Base-by-base conservation (phyloP, 1,140 invertebrate species). In the Polypedilum pembai region DNA sequence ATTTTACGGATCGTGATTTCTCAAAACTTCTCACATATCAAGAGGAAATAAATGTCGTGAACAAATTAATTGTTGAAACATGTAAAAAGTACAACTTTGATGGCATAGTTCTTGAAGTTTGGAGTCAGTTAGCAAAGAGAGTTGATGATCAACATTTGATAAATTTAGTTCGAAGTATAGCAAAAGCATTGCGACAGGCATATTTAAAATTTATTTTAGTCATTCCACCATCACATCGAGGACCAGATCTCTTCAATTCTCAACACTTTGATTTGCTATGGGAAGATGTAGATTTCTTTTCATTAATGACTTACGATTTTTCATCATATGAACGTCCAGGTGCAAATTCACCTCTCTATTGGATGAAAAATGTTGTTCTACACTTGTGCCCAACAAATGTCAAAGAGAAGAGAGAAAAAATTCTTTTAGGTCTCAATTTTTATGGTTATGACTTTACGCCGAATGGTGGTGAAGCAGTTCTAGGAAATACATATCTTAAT, bases 271-370 rank as follows among this genome's bases (percentile, higher is more conserved):
- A 92, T 78, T 85, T 86, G 65, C 85, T 98, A 12, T 88, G 89
- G 77, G 86, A 90, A 40, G 84, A 90, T 82, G 86, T 98, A 1
- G 90, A 91, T 79, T 90, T 88, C 74, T 95, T 98, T 80, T 96
- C 94, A 63, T 84, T 98, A 0, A 96, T 97, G 94, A 97, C 94
- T 0, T 98, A 98, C 82, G 96, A 98, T 82, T 98, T 89, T 83
- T 96, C 94, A 24, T 92, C 83, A 83, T 84, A 91, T 10, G 88
- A 92, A 80, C 87, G 88, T 78, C 92, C 93, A 76, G 93, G 92
- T 75, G 94, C 95, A 4, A 98, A 97, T 84, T 91, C 93, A 77
- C 95, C 95, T 0, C 75, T 95, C 0, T 81, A 87, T 73, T 98
- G 95, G 94, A 85, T 92, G n/a, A 85, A 86, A 78, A 82, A 89